Conservation (phyloP, 2,113 vertebrate genomes). For the Tretioscincus oriximinensis region DNA sequence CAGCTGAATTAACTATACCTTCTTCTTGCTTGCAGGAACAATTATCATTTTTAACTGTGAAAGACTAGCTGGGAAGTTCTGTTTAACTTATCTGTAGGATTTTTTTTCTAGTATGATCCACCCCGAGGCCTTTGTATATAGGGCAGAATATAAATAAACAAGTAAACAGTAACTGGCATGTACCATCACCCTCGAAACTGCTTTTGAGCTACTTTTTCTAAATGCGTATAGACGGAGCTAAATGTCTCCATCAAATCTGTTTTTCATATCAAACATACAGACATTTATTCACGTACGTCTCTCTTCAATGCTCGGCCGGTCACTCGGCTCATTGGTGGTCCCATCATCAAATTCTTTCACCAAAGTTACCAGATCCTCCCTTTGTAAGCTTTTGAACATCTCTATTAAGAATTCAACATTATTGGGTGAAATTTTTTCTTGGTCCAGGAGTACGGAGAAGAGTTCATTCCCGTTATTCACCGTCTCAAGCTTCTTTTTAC, state of each 20-base stretch:
- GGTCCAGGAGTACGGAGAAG: slow-evolving; percentile 69
- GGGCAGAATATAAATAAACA: neutral
- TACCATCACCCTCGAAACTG: neutral
- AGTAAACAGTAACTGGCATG: neutral
- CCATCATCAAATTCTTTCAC: slow-evolving; percentile 46
- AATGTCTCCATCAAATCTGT: no score
- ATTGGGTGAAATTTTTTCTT: neutral
- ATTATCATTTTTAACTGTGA: no score
- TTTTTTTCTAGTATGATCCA: neutral
- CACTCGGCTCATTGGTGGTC: accelerated
- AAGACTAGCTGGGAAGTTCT: no score
- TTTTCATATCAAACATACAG: no score
- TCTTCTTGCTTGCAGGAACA: no score
- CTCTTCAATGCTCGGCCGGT: slow-evolving; percentile 47
- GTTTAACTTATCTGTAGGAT: no score
- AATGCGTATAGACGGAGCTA: no score
- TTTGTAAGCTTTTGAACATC: slow-evolving; percentile 3
- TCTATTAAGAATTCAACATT: neutral
- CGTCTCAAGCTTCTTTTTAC: slow-evolving; percentile 59
- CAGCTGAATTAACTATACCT: no score
- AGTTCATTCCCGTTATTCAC: slow-evolving; percentile 49
- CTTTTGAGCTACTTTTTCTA: neutral
- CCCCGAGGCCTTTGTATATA: neutral
- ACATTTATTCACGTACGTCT: slow-evolving; percentile 62
- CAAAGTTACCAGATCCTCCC: slow-evolving; percentile 50